Base-by-base conservation (phyloP, 1,140 invertebrate species). In the Drosophila yakuba region DNA sequence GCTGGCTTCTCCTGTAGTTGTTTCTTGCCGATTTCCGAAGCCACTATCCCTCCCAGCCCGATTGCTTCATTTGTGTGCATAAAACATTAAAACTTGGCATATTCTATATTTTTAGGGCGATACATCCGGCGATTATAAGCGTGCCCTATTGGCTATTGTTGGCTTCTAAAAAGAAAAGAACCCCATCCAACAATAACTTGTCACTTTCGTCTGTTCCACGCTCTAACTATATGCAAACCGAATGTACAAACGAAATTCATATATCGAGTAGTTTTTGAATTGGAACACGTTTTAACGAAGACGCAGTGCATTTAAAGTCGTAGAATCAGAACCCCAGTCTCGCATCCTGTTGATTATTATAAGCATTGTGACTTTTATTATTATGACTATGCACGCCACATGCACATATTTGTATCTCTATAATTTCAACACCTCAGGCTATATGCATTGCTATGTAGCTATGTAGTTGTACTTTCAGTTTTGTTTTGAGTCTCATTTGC, bases 51-150 rank as follows among this genome's bases (percentile, higher is more conserved):
- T 35, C 35, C 58, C 35, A 35, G 60, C 39, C 25, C 64, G 51
- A 36, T 67, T 74, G 73, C 44, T 66, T 84, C 64, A 84, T 64
- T 71, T 84, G 77, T 88, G 67, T 88, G 66, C 63, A 59, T 75
- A 63, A 51, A 76, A 75, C 82, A 91, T 90, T 83, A 91, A 92
- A 79, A 75, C 55, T 51, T 89, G 85, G 63, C 78, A 80, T 74
- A 84, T 91, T 91, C 88, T 91, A 80, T 93, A 90, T 93, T 92
- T 95, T 96, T 94, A 97, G 96, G 96, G 95, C 78, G 97, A 98
- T 93, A 98, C 97, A 64, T 97, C 97, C 80, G 97, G 97, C 71
- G 97, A 98, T 94, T 98, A 98, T 94, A 97, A 96, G 94, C 96
- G 95, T 93, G 95, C 97, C 83, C 95, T 98, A 83, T 94, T 98